Conservation (phyloP, 2,888 invertebrate genomes). For the Oscheius sp. region DNA sequence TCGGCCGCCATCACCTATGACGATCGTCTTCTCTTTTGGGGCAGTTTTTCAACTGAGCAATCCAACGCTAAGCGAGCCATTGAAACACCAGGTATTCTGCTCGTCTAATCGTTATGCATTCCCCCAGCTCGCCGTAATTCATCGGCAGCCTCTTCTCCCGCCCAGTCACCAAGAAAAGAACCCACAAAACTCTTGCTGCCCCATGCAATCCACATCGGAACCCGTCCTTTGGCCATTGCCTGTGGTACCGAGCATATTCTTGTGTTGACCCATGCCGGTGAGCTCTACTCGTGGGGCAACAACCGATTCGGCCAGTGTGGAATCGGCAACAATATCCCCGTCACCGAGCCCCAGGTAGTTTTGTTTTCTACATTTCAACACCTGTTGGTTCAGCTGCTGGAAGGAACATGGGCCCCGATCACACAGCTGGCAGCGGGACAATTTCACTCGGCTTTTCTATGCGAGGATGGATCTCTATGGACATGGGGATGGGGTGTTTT, state of each 20-base stretch:
- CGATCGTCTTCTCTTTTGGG: constrained; percentile 61
- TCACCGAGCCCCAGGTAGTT: constrained; percentile 42
- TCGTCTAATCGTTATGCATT: not conserved
- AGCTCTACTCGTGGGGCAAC: constrained; percentile 61
- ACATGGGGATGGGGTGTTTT: constrained; percentile 69
- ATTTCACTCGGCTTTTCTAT: constrained; percentile 65
- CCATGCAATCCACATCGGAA: constrained; percentile 40
- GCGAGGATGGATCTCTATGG: constrained; percentile 57
- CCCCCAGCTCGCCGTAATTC: constrained; percentile 4
- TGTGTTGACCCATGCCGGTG: constrained; percentile 55
- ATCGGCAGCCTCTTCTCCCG: not conserved
- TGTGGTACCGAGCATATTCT: constrained; percentile 69
- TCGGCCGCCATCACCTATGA: constrained; percentile 58
- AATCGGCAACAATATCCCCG: constrained; percentile 53
- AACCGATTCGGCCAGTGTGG: constrained; percentile 71
- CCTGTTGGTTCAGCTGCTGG: constrained; percentile 49
- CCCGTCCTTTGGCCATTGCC: constrained; percentile 53
- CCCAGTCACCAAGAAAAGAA: constrained; percentile 17
- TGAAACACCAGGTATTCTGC: constrained; percentile 1
- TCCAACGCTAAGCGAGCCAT: constrained; percentile 38
- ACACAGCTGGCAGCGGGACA: constrained; percentile 63
- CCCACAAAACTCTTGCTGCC: constrained; percentile 21
- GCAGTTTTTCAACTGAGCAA: constrained; percentile 61
- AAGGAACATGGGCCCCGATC: constrained; percentile 56
- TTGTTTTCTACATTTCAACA: constrained; percentile 1